Base-by-base conservation (phyloP, 2,797 vertebrate species). In the Ctenochaetus hawaiiensis region DNA sequence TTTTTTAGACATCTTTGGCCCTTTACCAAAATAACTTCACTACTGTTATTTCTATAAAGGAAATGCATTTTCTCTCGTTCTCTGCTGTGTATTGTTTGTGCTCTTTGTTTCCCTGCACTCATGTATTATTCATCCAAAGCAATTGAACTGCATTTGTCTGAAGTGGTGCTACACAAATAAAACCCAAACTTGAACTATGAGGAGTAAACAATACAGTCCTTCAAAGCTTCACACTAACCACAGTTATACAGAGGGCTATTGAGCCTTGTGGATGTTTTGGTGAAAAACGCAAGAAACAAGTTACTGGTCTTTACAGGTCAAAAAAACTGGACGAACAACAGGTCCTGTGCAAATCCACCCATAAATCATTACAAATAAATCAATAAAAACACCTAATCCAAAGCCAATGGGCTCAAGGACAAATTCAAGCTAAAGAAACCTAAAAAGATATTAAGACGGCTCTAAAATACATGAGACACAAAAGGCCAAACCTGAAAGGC, bases 141-240 rank as follows among this genome's bases (percentile, higher is more conserved):
- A n/a, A 8, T 10, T 58, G 10, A 41, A 59, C 9, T 43, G 9
- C 6, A 43, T 43, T 52, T 66, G 12, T 34, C 34, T 66, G 20
- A 39, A 41, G 18, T 39, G 34, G 37, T 39, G n/a, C 20, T 44
- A 16, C 30, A 60, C 30, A 30, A 30, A 30, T 30, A 30, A 30
- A 30, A 30, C 30, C 30, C 30, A 30, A 30, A 30, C 30, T 30
- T 30, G 30, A 30, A 30, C 30, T 30, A 30, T 30, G 30, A 60
- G 43, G 37, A 44, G 20, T 30, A n/a, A 67, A 8, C 54, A 54
- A 54, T 67, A 26, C 64, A 44, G 23, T 53, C 16, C 16, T 54
- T 59, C 26, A 43, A 53, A 39, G 49, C 34, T 18, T 12, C 14
- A 13, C 1, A 49, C 45, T 13, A 53, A 53, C 37, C 9, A 53